These are phyloP conservation scores for Drosophila miranda DNA, from an alignment of 1,140 invertebrate genomes.

Conservation along the genomic window DNA sequence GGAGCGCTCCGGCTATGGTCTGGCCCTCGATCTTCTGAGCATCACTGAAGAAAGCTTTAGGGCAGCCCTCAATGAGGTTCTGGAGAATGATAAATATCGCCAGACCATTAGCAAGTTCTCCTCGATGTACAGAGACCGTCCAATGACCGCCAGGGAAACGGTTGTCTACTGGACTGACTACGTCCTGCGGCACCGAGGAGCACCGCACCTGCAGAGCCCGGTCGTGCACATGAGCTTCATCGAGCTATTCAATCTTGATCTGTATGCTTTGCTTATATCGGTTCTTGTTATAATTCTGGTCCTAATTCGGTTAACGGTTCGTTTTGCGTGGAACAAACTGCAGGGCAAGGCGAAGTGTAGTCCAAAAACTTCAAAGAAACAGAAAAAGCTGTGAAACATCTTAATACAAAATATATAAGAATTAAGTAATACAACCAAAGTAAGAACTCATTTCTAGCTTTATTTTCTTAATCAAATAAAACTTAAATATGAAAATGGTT, in stretches of 20 bases:
- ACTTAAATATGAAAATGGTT: no score
- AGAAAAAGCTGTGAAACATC: constrained; percentile 16
- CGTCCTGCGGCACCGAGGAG: constrained; percentile 82
- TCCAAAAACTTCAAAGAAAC: constrained; percentile 2
- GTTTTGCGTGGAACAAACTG: constrained; percentile 15
- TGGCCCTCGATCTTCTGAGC: constrained; percentile 72
- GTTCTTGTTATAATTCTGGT: not conserved
- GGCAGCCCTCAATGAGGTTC: constrained; percentile 46
- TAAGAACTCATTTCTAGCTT: not conserved
- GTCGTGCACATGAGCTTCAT: constrained; percentile 57
- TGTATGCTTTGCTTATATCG: constrained; percentile 46
- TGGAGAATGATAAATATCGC: constrained; percentile 55
- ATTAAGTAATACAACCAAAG: not conserved
- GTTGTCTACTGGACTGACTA: constrained; percentile 83
- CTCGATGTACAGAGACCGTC: constrained; percentile 68
- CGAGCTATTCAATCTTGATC: constrained; percentile 66
- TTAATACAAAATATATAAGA: not conserved
- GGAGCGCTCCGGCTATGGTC: constrained; percentile 82
- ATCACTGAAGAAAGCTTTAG: constrained; percentile 78
- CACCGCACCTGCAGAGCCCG: constrained; percentile 77
- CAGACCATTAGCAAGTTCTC: constrained; percentile 54
- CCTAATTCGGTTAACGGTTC: constrained; percentile 10
- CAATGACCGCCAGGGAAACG: constrained; percentile 76
- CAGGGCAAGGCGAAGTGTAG: not conserved
- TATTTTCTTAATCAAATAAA: no score